Base-by-base conservation (phyloP, 2,113 vertebrate species). In the Ovis canadensis region DNA sequence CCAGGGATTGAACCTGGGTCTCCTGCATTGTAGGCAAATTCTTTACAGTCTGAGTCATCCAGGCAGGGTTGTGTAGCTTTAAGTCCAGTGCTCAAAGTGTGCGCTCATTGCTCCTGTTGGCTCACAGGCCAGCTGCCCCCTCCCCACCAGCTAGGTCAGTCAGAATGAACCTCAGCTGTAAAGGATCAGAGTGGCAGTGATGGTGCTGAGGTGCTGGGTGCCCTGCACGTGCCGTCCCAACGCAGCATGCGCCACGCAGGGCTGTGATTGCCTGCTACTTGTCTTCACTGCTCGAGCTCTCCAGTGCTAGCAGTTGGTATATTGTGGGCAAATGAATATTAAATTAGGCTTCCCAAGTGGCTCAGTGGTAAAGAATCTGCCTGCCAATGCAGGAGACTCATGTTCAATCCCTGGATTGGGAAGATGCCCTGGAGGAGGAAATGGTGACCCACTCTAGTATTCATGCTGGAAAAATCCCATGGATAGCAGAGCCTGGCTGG, bases 161-260 rank as follows among this genome's bases (percentile, higher is more conserved):
- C 74, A 31, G 43, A 88, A n/a, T 25, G 84, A 78, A 36, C 2
- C 50, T 67, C 40, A 17, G 15, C 40, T 77, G 11, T n/a, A 12
- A 52, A 89, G 19, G 55, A 14, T 7, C n/a, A 77, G 62, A 12
- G 7, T 3, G 59, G 27, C 16, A 33, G 13, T 10, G 19, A 15
- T 17, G 67, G 43, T 48, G 60, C 33, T 1, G 6, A 17, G 6
- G 7, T 8, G 1, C 16, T 43, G 21, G 31, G 13, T 33, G 14
- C 31, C 36, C 55, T 7, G 19, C 17, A 43, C 5, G n/a, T 2
- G 12, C 29, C 1, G 2, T 54, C 19, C 17, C 3, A 59, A 19
- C 0, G 21, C 3, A 6, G 43, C 31, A 0, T 0, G 13, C 8
- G 3, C 31, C 86, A 15, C 0, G 0, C 15, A 15, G 25, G 40